Conservation (phyloP, 2,113 vertebrate genomes). For the Reinhardtius hippoglossoides region DNA sequence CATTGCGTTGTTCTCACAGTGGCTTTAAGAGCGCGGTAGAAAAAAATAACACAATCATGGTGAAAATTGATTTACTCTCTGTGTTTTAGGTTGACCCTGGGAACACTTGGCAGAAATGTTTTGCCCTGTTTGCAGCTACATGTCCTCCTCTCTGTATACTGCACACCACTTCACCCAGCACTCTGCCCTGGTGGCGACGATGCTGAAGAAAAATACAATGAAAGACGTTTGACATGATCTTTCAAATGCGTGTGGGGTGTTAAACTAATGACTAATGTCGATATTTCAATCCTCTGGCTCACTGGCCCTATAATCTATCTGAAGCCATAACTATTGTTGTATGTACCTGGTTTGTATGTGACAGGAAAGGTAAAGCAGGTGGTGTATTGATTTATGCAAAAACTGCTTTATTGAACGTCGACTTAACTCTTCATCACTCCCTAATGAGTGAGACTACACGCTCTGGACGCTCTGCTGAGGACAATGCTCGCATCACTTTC, state of each 20-base stretch:
- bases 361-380: conserved; percentile 17
- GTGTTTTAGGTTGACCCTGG: not conserved
- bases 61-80: not conserved
- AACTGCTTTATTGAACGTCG: conserved; percentile 1
- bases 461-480: not conserved
- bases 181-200: not conserved
- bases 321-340: not conserved
- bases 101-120: not conserved
- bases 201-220: not conserved
- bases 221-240: not conserved
- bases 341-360: not conserved
- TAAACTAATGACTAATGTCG: not conserved
- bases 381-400: conserved; percentile 44
- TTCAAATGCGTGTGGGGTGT: not conserved
- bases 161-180: not conserved
- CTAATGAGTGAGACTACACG: conserved; percentile 22
- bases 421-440: conserved; percentile 19
- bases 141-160: not conserved
- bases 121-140: not conserved
- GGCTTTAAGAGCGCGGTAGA: not conserved
- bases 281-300: conserved; percentile 2
- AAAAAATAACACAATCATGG: not conserved
- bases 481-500: not conserved
- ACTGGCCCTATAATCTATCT: not conserved
- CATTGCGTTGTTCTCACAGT: not conserved